Evolutionary conservation across 2,888 invertebrate genomes (phyloP), one percentile per base, ranked within the genome.

Genomic region (Galerucella nymphaeae): DNA sequence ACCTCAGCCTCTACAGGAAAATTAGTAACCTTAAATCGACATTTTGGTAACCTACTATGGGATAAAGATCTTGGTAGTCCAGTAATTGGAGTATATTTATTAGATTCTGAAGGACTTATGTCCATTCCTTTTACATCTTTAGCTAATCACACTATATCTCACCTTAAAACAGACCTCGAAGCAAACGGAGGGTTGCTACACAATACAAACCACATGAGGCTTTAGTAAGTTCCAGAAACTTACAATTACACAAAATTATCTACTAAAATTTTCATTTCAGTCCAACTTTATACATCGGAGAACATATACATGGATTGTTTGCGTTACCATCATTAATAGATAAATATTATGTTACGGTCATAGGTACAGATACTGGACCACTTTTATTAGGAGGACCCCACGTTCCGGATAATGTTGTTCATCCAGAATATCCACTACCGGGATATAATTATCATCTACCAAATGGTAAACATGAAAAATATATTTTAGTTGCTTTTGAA

Each of bases 251-350:
- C 14, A 45, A 1, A 16, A 18, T 69, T 57, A 38, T 30, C 23
- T 30, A 8, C 42, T 14, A 16, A 45, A 18, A 45, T 59, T 13
- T 57, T 55, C 13, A 50, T 75, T 90, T 77, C 87, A 97, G 96
- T 80, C 94, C 95, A 71, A 95, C 97, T 0, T 88, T 99, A 45
- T 99, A 97, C 85, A 93, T 99, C 72, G 99, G 98, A 0, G 95
- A 98, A 84, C 92, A 93, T 83, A 89, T 90, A 75, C 91, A 94
- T 82, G 98, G 98, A 0, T 87, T 97, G 0, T 99, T 98, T 87
- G 99, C 98, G 0, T 86, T 98, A 67, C 96, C 97, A 1, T 95
- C 97, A 0, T 88, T 97, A 30, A 97, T 97, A 1, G 98, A 98
- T 88, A 95, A 97, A 81, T 92, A 93, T 78, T 94, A 95, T 3